Percentiles rank a stretch among this genome's conserved stretches.
Evolutionary conservation across 53 echinoderm and acorn worm genomes (phyloP).

Genomic region (Henricia sp.): DNA sequence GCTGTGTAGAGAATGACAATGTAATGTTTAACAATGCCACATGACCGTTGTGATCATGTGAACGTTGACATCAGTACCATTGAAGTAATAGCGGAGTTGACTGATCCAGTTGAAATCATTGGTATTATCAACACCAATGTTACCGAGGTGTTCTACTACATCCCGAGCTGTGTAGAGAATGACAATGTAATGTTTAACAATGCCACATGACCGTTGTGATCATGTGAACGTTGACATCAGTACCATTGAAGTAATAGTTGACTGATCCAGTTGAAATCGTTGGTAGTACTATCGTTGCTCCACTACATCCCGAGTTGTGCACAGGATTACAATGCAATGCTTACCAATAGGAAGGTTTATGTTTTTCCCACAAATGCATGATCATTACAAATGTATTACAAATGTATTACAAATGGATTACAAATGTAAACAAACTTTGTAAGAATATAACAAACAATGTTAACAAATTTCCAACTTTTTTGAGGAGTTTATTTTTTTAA

Average conservation of each 20-base stretch:
- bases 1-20: constrained; percentile 64
- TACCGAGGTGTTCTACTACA: constrained; percentile 79
- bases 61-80: constrained; percentile 68
- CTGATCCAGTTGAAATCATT: constrained; percentile 98
- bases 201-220: constrained; percentile 87
- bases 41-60: constrained; percentile 92
- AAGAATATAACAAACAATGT: too few species aligned
- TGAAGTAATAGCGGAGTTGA: constrained; percentile 94
- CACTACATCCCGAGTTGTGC: constrained; percentile 90
- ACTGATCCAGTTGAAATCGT: constrained; percentile 98
- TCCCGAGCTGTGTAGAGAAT: constrained; percentile 75
- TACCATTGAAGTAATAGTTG: constrained; percentile 94
- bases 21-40: too few species aligned
- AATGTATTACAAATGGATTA: too few species aligned
- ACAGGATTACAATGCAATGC: too few species aligned
- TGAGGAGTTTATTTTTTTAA: too few species aligned
- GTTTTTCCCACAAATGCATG: too few species aligned
- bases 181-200: too few species aligned
- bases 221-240: constrained; percentile 79
- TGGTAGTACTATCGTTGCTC: constrained; percentile 70
- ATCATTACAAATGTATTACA: too few species aligned
- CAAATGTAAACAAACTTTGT: too few species aligned
- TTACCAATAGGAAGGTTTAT: too few species aligned
- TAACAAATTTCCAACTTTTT: too few species aligned
- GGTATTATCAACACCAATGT: constrained; percentile 70